Conservation (phyloP, 2,888 invertebrate genomes). For the Anthophora plumipes region DNA sequence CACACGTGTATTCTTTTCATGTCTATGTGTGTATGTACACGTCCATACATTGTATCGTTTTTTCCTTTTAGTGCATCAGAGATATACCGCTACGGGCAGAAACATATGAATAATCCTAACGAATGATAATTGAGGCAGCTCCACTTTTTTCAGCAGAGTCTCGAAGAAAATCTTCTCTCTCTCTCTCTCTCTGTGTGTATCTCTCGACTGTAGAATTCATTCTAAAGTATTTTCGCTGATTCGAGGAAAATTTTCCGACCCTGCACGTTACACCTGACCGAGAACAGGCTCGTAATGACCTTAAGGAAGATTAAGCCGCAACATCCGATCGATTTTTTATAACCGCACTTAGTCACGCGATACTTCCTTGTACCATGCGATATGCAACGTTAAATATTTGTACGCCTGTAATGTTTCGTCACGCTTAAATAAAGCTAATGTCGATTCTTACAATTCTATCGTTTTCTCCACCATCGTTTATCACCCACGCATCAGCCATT, state of each 20-base stretch:
- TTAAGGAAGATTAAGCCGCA: conserved; percentile 62
- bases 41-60: background rate
- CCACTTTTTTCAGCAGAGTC: too few relatives aligned
- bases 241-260: background rate
- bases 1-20: background rate
- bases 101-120: background rate
- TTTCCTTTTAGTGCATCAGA: background rate
- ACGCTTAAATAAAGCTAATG: too few relatives aligned
- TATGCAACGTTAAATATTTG: background rate
- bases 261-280: conserved; percentile 18
- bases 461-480: background rate
- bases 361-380: background rate
- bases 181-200: background rate
- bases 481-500: background rate
- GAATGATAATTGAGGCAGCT: background rate
- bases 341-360: conserved; percentile 34
- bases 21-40: background rate
- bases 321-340: conserved; percentile 60
- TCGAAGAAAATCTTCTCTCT: background rate
- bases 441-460: too few relatives aligned
- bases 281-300: conserved; percentile 55
- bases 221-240: too few relatives aligned
- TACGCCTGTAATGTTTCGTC: background rate
- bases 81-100: background rate
- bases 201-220: too few relatives aligned